Evolutionary conservation across 1,140 invertebrate species (phyloP), one percentile per base, ranked within the genome.

Genomic region (Nymphalis io): DNA sequence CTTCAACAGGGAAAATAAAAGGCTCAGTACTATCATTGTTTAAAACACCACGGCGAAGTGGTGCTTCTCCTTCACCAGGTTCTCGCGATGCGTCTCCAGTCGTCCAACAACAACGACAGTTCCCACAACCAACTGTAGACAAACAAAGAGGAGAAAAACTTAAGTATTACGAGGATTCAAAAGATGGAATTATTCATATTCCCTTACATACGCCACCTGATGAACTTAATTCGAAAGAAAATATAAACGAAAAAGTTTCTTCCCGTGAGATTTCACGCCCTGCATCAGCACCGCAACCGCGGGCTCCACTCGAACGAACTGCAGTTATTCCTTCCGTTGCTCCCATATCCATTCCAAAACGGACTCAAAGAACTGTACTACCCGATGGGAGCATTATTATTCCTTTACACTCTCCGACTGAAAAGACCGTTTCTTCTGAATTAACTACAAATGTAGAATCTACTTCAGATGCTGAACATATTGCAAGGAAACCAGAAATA

Each of bases 171-270:
- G 94, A 95, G 70, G 92, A 93, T 10, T 92, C 93, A 0, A 89
- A 93, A 33, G 93, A 94, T 68, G 94, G 93, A 0, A 92, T 93
- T 64, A 94, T 95, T 46, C 92, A 94, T 61, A 95, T 95, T 75
- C 94, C 94, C 3, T 78, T 95, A 46, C 94, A 94, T 60, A 95
- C 94, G 10, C 94, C 94, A n/a, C 94, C 94, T 0, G 93, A 94
- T 70, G 94, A 94, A 69, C 38, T 70, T 6, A 68, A 79, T 1
- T 72, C 23, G 10, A 74, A 74, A 16, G 46, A 71, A 38, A 59
- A 60, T 5, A 51, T 57, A 0, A 60, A 61, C 3, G 76, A 76
- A 15, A 67, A 57, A 55, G 60, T 62, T 51, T 48, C 42, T 38
- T 1, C 21, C 6, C 76, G 74, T 1, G 81, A 82, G 16, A 53